Base-by-base conservation (phyloP, 2,113 vertebrate species). In the Notarius lentiginosus region DNA sequence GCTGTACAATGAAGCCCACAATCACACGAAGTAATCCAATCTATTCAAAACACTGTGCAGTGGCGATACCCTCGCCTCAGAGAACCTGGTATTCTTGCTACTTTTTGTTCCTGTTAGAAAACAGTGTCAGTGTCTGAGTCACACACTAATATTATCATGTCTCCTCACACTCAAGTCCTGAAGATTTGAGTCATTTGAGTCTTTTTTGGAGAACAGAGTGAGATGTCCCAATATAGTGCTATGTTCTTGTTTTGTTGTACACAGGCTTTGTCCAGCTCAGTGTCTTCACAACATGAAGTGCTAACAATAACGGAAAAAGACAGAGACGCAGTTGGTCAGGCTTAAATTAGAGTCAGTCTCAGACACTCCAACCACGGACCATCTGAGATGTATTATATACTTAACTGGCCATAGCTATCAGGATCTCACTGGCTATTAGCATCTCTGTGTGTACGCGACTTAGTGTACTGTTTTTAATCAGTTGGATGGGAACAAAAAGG, bases 1-100 rank as follows among this genome's bases (percentile, higher is more conserved):
- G 89, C 92, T 89, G 77, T 92, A 95, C 94, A 95, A 95, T 92
- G 91, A 87, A 93, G 91, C 92, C 93, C 92, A 93, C 93, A 94
- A 93, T 94, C 94, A 92, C 90, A 92, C 89, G 92, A 91, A 93
- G 91, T 95, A 95, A 95, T 95, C 94, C 94, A 92, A 92, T 94
- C 90, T 91, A 91, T 91, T 79, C 72, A 49, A 68, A 84, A 70
- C 15, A 20, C 75, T 84, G 66, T 72, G 68, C 70, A 77, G 60
- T 68, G 61, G 24, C 9, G n/a, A 82, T 51, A 49, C 83, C 83
- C 61, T 76, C 65, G 41, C 47, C 83, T 83, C 86, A 77, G 75
- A 82, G 77, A 87, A 85, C 55, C 82, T 77, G 83, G 80, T 49
- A 56, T 75, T 86, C 66, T 83, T 70, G 77, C 83, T 72, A 87